Evolutionary conservation across 2,797 vertebrate species (phyloP).

Genomic region (Leptodactylus fallax): DNA sequence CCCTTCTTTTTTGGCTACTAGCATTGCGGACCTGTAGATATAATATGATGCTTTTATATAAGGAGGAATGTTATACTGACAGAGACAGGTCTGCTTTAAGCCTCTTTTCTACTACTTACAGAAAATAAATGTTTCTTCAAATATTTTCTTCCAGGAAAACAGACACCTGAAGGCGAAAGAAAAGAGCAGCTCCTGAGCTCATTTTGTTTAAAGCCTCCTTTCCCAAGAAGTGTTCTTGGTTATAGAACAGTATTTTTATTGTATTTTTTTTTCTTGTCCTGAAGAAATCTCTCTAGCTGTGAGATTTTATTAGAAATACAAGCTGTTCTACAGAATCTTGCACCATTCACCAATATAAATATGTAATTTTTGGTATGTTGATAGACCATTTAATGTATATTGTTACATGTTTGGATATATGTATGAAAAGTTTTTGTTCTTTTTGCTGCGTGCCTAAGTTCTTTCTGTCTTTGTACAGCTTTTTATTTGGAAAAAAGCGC

Average conservation of each 20-base stretch:
- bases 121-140: not conserved
- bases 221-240: not conserved
- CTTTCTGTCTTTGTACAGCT: constrained; percentile 24
- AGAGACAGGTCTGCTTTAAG: not conserved
- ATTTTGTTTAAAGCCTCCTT: not conserved
- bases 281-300: constrained; percentile 27
- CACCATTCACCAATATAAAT: constrained; percentile 38
- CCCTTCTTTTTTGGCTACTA: too few relatives aligned
- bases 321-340: not conserved
- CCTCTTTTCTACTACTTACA: not conserved
- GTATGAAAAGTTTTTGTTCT: constrained; percentile 3
- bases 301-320: not conserved
- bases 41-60: too few relatives aligned
- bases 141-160: constrained; percentile 70
- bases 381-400: constrained; percentile 51
- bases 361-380: constrained; percentile 37
- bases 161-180: constrained; percentile 78
- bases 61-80: too few relatives aligned
- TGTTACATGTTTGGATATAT: constrained; percentile 60
- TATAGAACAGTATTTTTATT: constrained; percentile 40
- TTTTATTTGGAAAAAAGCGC: constrained; percentile 18
- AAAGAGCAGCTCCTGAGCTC: constrained; percentile 68
- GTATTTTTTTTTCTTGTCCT: not conserved
- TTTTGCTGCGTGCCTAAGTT: constrained; percentile 11
- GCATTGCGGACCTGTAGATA: too few relatives aligned